Percentiles rank a stretch among this genome's conserved stretches.
Evolutionary conservation across 2,797 vertebrate species (phyloP).

Genomic region (Bovichtus diacanthus): DNA sequence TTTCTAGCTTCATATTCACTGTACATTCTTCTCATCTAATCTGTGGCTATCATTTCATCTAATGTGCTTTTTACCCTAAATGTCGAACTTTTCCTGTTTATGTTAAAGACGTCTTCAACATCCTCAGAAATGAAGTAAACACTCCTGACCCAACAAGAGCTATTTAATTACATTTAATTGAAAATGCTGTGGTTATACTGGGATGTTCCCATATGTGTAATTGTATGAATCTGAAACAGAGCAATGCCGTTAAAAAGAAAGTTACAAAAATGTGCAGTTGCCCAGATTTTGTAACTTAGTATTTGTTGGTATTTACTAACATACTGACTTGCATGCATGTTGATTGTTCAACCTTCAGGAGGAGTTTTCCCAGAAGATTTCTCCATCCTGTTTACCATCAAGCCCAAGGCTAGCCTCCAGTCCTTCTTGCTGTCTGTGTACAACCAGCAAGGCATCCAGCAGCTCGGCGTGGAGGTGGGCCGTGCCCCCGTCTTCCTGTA

Average conservation of each 20-base stretch:
- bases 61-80: background rate
- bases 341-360: constrained; percentile 76
- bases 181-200: constrained; percentile 11
- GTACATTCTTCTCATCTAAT: background rate
- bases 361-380: constrained; percentile 96
- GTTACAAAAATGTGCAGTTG: constrained; percentile 16
- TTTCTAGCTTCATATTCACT: background rate
- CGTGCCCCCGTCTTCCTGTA: constrained; percentile 94
- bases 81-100: background rate
- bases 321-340: constrained; percentile 7
- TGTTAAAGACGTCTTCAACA: background rate
- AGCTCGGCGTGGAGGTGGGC: constrained; percentile 96
- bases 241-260: background rate
- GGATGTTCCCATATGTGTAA: constrained; percentile 10
- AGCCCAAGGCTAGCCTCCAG: constrained; percentile 93
- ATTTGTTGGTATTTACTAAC: constrained; percentile 12
- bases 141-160: background rate
- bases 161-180: constrained; percentile 15
- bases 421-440: constrained; percentile 96
- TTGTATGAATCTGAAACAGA: constrained; percentile 14
- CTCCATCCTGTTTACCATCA: constrained; percentile 97
- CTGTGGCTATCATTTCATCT: background rate
- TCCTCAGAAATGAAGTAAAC: constrained; percentile 5
- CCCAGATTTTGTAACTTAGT: background rate
- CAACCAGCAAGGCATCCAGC: constrained; percentile 94